These are phyloP conservation scores for Hypselothyrea guttata DNA, from an alignment of 2,888 invertebrate species.

Conservation along the genomic window DNA sequence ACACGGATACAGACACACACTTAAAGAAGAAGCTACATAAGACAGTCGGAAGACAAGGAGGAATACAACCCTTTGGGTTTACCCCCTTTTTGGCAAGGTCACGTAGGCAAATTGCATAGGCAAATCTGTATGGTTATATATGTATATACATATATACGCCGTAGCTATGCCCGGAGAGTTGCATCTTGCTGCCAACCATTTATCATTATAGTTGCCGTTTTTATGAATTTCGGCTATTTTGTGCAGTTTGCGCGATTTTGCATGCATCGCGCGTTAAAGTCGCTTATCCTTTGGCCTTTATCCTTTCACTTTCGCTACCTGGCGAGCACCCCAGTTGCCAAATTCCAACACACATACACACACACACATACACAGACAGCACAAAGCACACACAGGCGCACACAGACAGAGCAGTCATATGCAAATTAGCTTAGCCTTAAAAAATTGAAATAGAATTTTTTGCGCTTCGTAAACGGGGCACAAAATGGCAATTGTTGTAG, in stretches of 20 bases:
- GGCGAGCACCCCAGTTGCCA: constrained; percentile 56
- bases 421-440: constrained; percentile 65
- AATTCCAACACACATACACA: constrained; percentile 60
- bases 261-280: constrained; percentile 66
- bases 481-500: constrained; percentile 65
- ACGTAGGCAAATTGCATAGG: constrained; percentile 68
- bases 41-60: constrained; percentile 24
- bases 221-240: constrained; percentile 40
- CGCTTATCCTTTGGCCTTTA: constrained; percentile 62
- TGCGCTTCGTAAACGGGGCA: constrained; percentile 59
- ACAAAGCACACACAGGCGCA: constrained; percentile 22
- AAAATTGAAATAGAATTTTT: constrained; percentile 37
- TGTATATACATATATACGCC: too few relatives aligned
- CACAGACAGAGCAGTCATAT: constrained; percentile 52
- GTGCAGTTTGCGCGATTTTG: constrained; percentile 62
- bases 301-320: constrained; percentile 75
- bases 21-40: constrained; percentile 59
- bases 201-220: constrained; percentile 57
- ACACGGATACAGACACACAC: constrained; percentile 23
- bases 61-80: constrained; percentile 37
- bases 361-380: too few relatives aligned
- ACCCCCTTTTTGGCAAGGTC: constrained; percentile 57
- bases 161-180: constrained; percentile 28
- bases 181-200: constrained; percentile 54
- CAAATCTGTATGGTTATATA: constrained; percentile 49